phyloP scores from a whole-genome alignment of 2,888 invertebrate species.

The Asteroscopus sphinx region DNA sequence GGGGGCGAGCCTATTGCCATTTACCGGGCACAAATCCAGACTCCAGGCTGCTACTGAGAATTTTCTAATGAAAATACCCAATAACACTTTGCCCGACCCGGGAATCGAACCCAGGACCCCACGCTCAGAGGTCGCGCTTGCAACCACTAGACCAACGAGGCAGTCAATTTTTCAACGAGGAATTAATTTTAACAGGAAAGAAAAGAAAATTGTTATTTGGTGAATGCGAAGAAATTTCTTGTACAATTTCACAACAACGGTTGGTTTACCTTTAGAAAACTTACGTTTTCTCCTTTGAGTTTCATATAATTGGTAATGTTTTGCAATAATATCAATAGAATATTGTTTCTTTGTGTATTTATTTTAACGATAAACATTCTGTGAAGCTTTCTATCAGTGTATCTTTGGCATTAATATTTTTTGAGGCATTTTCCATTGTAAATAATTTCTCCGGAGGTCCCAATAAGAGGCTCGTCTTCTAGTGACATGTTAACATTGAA shows the following conservation, averaged over 20 bases:
- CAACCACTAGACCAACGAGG: too few relatives aligned
- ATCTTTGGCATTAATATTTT: slow-evolving; percentile 24
- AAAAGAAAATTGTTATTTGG: background rate
- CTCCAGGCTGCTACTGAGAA: too few relatives aligned
- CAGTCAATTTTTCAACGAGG: too few relatives aligned
- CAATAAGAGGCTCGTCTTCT: slow-evolving; percentile 28
- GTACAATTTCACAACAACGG: background rate
- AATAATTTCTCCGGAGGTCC: slow-evolving; percentile 41
- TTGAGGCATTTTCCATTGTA: slow-evolving; percentile 33
- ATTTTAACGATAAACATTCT: slow-evolving; percentile 15
- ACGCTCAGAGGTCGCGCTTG: too few relatives aligned
- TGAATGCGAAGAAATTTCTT: background rate
- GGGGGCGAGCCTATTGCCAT: too few relatives aligned
- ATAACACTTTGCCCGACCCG: too few relatives aligned
- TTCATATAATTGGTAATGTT: slow-evolving; percentile 15
- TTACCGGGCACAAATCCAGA: too few relatives aligned
- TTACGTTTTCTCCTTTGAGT: slow-evolving; percentile 15
- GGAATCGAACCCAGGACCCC: too few relatives aligned
- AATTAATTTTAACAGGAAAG: too few relatives aligned
- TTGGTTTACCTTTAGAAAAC: slow-evolving; percentile 1
- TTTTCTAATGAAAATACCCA: too few relatives aligned
- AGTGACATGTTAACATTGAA: slow-evolving; percentile 38
- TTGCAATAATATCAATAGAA: slow-evolving; percentile 20
- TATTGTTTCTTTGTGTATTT: slow-evolving; percentile 22
- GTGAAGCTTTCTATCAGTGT: slow-evolving; percentile 20